Evolutionary conservation across 2,888 invertebrate genomes (phyloP).

Genomic region (Andrena hattorfiana): DNA sequence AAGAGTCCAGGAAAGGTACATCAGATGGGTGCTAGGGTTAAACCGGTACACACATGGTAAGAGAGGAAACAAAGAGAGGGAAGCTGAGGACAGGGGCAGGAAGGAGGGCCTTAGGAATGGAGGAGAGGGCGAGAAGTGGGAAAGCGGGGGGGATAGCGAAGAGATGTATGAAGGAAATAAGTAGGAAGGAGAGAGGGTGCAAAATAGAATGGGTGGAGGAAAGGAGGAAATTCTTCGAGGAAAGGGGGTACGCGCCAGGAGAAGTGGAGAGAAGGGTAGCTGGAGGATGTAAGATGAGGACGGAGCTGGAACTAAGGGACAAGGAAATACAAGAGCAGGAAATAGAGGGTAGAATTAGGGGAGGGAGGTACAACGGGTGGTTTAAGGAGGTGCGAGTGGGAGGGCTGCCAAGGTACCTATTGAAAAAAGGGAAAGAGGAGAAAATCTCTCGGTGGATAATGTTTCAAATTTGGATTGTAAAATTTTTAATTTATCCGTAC

Average conservation of each 20-base stretch:
- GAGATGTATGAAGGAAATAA: background rate
- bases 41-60: too few species aligned
- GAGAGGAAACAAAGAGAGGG: too few species aligned
- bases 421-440: too few species aligned
- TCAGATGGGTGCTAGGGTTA: too few species aligned
- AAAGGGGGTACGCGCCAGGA: background rate
- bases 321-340: too few species aligned
- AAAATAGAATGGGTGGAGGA: background rate
- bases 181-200: background rate
- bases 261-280: background rate
- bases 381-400: background rate
- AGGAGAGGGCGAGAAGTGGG: background rate
- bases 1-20: too few species aligned
- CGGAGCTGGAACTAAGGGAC: too few species aligned
- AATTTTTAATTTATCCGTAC: too few species aligned
- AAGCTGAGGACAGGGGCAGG: background rate
- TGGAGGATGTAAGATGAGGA: background rate
- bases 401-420: too few species aligned
- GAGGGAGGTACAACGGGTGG: background rate
- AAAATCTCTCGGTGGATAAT: too few species aligned
- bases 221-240: background rate
- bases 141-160: background rate
- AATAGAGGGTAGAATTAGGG: too few species aligned
- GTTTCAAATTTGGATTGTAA: too few species aligned
- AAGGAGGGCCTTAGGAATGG: background rate